A percentile compares a stretch with the other conserved stretches of the same genome.
phyloP scores from a whole-genome alignment of 92 coral and sea anemone genomes.

The Palythoa grandis region DNA sequence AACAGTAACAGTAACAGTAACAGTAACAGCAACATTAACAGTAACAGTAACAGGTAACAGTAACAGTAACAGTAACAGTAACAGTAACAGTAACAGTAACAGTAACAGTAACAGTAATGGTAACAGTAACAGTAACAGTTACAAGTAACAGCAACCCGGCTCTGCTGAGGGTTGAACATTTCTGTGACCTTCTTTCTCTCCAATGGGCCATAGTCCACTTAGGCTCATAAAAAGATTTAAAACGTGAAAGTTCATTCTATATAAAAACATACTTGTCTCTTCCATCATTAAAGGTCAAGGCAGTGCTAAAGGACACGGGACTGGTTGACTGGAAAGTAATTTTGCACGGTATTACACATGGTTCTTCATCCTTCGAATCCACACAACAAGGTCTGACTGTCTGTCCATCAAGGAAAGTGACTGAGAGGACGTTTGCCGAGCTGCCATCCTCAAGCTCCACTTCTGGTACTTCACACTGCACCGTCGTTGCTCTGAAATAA shows the following conservation, averaged over 20 bases:
- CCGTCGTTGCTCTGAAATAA: conserved; percentile 62
- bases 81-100: too few relatives aligned
- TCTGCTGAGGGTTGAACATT: too few relatives aligned
- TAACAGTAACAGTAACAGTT: too few relatives aligned
- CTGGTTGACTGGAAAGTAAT: conserved; percentile 84
- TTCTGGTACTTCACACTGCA: conserved; percentile 79
- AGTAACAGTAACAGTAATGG: too few relatives aligned
- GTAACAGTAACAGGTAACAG: too few relatives aligned
- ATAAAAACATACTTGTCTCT: conserved; percentile 70
- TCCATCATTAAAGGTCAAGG: conserved; percentile 73
- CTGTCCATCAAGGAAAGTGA: conserved; percentile 85
- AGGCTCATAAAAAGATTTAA: not conserved
- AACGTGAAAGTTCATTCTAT: too few relatives aligned
- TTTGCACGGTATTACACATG: conserved; percentile 79
- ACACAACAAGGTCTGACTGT: conserved; percentile 76
- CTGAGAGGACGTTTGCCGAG: conserved; percentile 68
- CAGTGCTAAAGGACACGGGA: conserved; percentile 83
- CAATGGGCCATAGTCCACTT: too few relatives aligned
- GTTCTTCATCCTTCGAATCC: conserved; percentile 54
- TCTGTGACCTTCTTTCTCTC: not conserved
- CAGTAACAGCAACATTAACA: too few relatives aligned
- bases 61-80: too few relatives aligned
- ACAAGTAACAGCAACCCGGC: too few relatives aligned
- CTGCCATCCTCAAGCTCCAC: conserved; percentile 96
- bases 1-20: too few relatives aligned